phyloP scores from a whole-genome alignment of 2,113 vertebrate genomes.

The Eretmochelys imbricata region DNA sequence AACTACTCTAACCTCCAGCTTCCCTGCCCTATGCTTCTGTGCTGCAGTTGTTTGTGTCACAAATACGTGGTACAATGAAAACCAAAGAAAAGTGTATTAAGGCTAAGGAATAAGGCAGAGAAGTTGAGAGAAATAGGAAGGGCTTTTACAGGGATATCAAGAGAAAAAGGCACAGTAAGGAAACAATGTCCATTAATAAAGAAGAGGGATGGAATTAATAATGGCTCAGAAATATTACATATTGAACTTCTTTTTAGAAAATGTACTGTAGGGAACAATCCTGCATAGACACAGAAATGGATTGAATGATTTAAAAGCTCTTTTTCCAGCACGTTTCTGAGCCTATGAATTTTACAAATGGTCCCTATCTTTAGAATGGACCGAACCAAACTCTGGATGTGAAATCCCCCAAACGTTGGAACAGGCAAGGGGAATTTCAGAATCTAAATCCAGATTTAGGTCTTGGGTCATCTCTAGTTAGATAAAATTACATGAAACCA shows the following conservation, averaged over 20 bases:
- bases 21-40: neutral
- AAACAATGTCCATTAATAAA: neutral
- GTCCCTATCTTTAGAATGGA: neutral
- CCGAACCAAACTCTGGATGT: neutral
- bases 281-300: conserved; percentile 8
- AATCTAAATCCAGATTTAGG: neutral
- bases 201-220: neutral
- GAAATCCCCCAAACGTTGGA: neutral
- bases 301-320: conserved; percentile 22
- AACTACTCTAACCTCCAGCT: neutral
- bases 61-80: neutral
- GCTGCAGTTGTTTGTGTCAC: neutral
- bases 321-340: neutral
- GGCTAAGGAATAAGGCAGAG: neutral
- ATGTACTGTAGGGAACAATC: neutral
- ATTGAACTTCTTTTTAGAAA: conserved; percentile 26
- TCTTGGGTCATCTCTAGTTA: neutral
- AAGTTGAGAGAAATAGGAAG: neutral
- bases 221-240: neutral
- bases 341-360: neutral
- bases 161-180: neutral
- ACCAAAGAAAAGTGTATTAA: neutral
- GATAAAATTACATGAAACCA: neutral
- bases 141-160: neutral
- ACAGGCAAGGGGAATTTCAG: neutral